Conservation (phyloP, 2,888 invertebrate genomes). For the Ophion ellenae region DNA sequence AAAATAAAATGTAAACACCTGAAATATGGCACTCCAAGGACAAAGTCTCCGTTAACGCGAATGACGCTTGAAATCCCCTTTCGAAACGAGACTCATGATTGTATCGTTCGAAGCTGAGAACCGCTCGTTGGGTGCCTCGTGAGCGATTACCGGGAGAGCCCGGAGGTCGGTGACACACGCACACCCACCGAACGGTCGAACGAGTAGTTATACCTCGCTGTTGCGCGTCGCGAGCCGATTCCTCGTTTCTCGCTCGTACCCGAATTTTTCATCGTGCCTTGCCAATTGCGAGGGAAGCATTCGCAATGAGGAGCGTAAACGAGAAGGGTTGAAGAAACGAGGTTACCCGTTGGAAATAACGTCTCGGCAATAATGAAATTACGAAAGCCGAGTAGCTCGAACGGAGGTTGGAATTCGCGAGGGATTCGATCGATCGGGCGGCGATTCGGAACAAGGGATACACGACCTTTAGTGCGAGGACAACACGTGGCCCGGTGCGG, state of each 20-base stretch:
- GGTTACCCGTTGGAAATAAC: neutral
- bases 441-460: constrained; percentile 31
- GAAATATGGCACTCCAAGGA: too few relatives aligned
- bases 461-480: constrained; percentile 45
- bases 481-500: constrained; percentile 68
- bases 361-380: neutral
- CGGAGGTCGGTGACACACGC: constrained; percentile 53
- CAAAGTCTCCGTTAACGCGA: too few relatives aligned
- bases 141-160: constrained; percentile 49
- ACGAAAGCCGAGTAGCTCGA: neutral
- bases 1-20: too few relatives aligned
- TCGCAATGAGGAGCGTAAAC: neutral
- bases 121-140: constrained; percentile 38
- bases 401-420: constrained; percentile 8
- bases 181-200: constrained; percentile 16
- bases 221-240: constrained; percentile 6
- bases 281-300: neutral
- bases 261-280: neutral
- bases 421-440: constrained; percentile 26
- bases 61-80: too few relatives aligned
- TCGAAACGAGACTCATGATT: constrained; percentile 29
- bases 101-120: constrained; percentile 46
- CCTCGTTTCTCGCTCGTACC: neutral
- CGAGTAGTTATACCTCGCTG: constrained; percentile 44
- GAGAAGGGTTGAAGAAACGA: neutral